A percentile compares a stretch with the other conserved stretches of the same genome.
Conservation (phyloP, 2,888 invertebrate species). For the Galerucella calmariensis region DNA sequence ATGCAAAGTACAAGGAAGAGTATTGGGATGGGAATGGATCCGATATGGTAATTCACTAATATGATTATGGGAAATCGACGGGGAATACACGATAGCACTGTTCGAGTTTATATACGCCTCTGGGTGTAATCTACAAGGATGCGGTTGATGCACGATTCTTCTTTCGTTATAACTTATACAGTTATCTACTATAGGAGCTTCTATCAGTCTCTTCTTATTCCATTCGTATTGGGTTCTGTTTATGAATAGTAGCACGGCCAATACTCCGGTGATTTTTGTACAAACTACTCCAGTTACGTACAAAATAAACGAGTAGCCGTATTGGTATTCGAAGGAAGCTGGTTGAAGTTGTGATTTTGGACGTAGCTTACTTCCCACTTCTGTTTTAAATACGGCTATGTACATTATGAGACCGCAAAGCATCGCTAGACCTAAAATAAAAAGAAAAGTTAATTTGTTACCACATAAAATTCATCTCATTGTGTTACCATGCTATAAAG, state of each 20-base stretch:
- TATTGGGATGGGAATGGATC: constrained; percentile 64
- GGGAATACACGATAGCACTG: constrained; percentile 60
- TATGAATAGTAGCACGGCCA: constrained; percentile 88
- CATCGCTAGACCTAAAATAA: constrained; percentile 82
- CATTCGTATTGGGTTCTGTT: constrained; percentile 70
- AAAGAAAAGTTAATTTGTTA: constrained; percentile 5
- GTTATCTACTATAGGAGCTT: constrained; percentile 16
- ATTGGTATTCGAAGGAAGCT: constrained; percentile 84
- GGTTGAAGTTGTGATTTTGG: constrained; percentile 82
- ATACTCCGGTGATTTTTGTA: constrained; percentile 86
- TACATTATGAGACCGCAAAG: constrained; percentile 92
- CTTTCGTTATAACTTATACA: constrained; percentile 22
- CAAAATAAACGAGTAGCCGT: constrained; percentile 89
- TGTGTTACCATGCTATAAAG: no score
- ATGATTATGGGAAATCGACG: constrained; percentile 63
- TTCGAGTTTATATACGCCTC: constrained; percentile 64
- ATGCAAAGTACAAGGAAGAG: constrained; percentile 71
- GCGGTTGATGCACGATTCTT: constrained; percentile 50
- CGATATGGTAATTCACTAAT: constrained; percentile 73
- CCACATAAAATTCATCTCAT: no score
- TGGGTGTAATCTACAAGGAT: constrained; percentile 66
- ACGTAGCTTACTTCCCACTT: constrained; percentile 87
- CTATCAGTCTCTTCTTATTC: constrained; percentile 62
- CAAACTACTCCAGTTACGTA: constrained; percentile 87
- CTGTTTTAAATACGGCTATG: constrained; percentile 91